phyloP scores from a whole-genome alignment of 1,140 invertebrate genomes.

The Cydia fagiglandana region DNA sequence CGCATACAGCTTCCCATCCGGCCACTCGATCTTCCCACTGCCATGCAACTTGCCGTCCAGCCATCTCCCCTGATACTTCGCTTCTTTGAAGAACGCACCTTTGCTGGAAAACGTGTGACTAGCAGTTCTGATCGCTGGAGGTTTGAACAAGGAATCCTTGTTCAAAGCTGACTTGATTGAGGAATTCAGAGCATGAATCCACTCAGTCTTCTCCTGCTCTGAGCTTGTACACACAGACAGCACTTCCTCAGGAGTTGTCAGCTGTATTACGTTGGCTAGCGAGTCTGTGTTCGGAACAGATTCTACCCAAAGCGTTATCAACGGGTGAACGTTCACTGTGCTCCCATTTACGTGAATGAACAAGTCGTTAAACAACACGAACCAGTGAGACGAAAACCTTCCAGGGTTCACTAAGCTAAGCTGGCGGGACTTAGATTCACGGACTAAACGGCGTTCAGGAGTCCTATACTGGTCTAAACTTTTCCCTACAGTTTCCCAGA shows the following conservation, averaged over 20 bases:
- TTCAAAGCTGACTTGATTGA: constrained; percentile 82
- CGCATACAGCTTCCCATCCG: constrained; percentile 87
- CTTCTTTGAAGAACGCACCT: constrained; percentile 86
- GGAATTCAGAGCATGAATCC: constrained; percentile 85
- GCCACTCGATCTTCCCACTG: constrained; percentile 88
- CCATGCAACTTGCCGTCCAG: constrained; percentile 90
- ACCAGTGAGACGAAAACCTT: constrained; percentile 86
- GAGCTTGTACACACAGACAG: constrained; percentile 84
- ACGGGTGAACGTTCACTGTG: constrained; percentile 81
- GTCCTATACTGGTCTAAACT: constrained; percentile 83
- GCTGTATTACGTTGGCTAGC: constrained; percentile 82
- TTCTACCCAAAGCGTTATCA: constrained; percentile 91
- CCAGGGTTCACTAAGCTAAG: constrained; percentile 84
- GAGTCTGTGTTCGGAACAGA: constrained; percentile 74
- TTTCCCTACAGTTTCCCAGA: constrained; percentile 88
- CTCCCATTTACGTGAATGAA: constrained; percentile 86
- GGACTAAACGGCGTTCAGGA: constrained; percentile 85
- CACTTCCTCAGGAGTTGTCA: constrained; percentile 89
- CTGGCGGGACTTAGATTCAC: constrained; percentile 86
- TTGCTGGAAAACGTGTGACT: constrained; percentile 86
- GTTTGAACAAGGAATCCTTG: constrained; percentile 78
- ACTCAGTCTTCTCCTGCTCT: constrained; percentile 87
- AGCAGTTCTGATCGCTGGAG: constrained; percentile 86
- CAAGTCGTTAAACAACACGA: constrained; percentile 87
- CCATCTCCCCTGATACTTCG: constrained; percentile 89